phyloP scores from a whole-genome alignment of 1,140 invertebrate species.

The Chironomus tepperi region DNA sequence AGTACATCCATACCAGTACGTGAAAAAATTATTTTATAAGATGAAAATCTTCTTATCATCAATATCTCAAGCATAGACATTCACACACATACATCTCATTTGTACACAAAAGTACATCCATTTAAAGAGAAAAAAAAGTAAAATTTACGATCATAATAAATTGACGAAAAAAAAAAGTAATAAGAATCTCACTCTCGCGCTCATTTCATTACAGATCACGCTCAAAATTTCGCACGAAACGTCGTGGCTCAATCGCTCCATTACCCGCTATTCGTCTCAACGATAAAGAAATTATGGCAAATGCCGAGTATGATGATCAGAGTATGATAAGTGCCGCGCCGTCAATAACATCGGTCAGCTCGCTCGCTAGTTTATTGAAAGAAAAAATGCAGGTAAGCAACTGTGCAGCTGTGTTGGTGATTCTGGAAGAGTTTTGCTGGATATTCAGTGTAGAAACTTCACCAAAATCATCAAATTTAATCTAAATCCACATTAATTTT shows the following conservation, averaged over 20 bases:
- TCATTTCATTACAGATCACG: constrained; percentile 25
- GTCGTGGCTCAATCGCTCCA: constrained; percentile 37
- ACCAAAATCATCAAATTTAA: too few species aligned
- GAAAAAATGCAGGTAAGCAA: constrained; percentile 65
- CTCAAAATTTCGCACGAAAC: constrained; percentile 36
- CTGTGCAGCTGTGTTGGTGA: too few species aligned
- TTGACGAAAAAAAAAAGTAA: too few species aligned
- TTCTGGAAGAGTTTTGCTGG: not conserved
- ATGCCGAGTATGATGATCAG: constrained; percentile 37
- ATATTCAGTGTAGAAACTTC: not conserved
- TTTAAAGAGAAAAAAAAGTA: not conserved
- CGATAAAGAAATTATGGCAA: constrained; percentile 38
- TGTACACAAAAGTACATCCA: too few species aligned
- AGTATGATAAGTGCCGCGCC: constrained; percentile 38
- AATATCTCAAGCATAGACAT: too few species aligned
- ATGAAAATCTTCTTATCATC: too few species aligned
- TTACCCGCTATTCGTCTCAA: constrained; percentile 36
- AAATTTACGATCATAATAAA: not conserved
- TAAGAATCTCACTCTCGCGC: not conserved
- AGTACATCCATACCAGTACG: too few species aligned
- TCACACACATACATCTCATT: too few species aligned
- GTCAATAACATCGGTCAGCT: constrained; percentile 74
- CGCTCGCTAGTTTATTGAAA: constrained; percentile 66
- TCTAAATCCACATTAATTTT: too few species aligned
- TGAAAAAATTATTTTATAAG: too few species aligned